Conservation (phyloP, 2,113 vertebrate genomes). For the Anolis sagrei region DNA sequence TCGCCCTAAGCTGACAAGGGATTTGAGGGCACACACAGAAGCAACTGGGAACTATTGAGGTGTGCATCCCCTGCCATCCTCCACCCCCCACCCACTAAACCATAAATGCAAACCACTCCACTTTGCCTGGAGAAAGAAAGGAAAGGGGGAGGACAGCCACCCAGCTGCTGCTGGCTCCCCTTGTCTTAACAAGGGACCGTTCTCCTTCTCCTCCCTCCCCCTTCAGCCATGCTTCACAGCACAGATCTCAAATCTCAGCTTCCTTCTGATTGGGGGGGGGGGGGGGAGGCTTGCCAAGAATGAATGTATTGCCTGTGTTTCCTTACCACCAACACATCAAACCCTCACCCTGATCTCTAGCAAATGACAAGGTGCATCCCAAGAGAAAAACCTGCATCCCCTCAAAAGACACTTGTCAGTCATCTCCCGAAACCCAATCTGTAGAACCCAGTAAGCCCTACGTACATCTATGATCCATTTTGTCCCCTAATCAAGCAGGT, state of each 20-base stretch:
- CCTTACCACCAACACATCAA: no score
- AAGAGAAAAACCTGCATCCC: no score
- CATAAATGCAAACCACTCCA: slow-evolving; percentile 3
- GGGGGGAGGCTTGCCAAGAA: background rate
- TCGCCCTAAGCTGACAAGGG: no score
- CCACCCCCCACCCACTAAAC: background rate
- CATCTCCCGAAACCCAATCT: no score
- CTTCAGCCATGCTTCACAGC: background rate
- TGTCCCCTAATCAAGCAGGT: background rate
- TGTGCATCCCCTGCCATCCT: slow-evolving; percentile 19
- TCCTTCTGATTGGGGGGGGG: background rate
- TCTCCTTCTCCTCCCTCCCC: background rate
- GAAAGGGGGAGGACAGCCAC: background rate
- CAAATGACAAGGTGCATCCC: background rate
- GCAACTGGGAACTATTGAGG: background rate
- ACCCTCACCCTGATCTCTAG: background rate
- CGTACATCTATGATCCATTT: no score
- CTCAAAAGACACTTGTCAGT: no score
- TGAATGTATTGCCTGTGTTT: background rate
- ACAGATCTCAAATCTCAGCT: background rate
- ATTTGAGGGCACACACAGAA: background rate
- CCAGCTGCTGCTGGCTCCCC: background rate
- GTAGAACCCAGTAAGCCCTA: no score
- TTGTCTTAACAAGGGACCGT: slow-evolving; percentile 2
- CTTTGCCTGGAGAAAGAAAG: slow-evolving; percentile 33